A percentile compares a stretch with the other conserved stretches of the same genome.
Evolutionary conservation across 2,113 vertebrate genomes (phyloP).

Genomic region (Hirundichthys speculiger): DNA sequence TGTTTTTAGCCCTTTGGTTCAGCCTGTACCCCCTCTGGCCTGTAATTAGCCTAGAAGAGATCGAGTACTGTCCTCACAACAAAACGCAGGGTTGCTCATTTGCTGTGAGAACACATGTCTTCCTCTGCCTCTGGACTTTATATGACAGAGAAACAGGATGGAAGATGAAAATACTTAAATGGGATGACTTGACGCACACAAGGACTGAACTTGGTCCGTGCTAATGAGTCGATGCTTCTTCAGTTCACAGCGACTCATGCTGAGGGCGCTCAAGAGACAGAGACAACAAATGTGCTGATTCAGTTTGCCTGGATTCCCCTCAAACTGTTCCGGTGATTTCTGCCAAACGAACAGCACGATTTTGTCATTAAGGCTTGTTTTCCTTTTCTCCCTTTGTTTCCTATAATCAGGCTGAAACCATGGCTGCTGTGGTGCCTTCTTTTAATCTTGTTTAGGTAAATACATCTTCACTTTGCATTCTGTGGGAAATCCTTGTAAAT

Average conservation of each 20-base stretch:
- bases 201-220: slow-evolving; percentile 6
- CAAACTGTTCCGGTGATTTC: slow-evolving; percentile 36
- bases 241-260: neutral
- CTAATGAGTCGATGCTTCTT: slow-evolving; percentile 10
- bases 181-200: slow-evolving; percentile 9
- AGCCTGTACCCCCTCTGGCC: slow-evolving; percentile 58
- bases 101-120: slow-evolving; percentile 40
- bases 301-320: slow-evolving; percentile 48
- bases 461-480: slow-evolving; percentile 44
- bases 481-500: slow-evolving; percentile 43
- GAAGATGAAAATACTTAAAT: slow-evolving; percentile 17
- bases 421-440: slow-evolving; percentile 53
- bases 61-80: slow-evolving; percentile 43
- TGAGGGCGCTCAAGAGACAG: slow-evolving; percentile 28
- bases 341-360: slow-evolving; percentile 64
- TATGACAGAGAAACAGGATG: neutral
- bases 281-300: slow-evolving; percentile 57
- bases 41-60: slow-evolving; percentile 63
- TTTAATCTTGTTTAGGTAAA: slow-evolving; percentile 49
- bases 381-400: too few species aligned
- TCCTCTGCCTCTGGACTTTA: slow-evolving; percentile 23
- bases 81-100: slow-evolving; percentile 22
- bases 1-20: slow-evolving; percentile 62
- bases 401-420: slow-evolving; percentile 1
- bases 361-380: slow-evolving; percentile 59